Percentiles rank a stretch among this genome's conserved stretches.
phyloP scores from a whole-genome alignment of 2,888 invertebrate species.

The Tenthredo livida region DNA sequence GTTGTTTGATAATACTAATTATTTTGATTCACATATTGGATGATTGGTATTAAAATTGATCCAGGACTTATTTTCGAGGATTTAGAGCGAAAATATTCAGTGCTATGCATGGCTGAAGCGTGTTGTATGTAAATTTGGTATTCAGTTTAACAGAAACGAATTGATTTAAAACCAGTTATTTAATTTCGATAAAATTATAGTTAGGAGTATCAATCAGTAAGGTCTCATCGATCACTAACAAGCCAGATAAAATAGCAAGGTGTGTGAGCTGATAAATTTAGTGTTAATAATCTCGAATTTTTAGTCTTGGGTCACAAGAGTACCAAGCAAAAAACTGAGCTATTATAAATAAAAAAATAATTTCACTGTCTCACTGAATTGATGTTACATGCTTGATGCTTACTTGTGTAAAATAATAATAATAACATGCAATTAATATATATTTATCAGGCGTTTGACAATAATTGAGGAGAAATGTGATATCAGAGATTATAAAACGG shows the following conservation, averaged over 20 bases:
- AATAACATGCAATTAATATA: not conserved
- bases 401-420: not conserved
- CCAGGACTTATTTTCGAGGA: not conserved
- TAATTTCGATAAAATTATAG: not conserved
- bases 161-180: not conserved
- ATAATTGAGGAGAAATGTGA: not conserved
- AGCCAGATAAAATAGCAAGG: constrained; percentile 26
- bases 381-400: not conserved
- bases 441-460: constrained; percentile 5
- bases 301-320: not conserved
- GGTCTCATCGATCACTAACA: not conserved
- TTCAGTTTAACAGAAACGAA: not conserved
- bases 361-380: not conserved
- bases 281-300: not conserved
- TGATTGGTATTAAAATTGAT: constrained; percentile 26
- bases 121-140: not conserved
- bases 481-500: not conserved
- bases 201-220: not conserved
- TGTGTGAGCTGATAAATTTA: not conserved
- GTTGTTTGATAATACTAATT: constrained; percentile 9
- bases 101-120: not conserved
- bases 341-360: not conserved
- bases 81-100: not conserved
- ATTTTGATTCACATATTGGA: not conserved
- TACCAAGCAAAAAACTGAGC: not conserved